These are phyloP conservation scores for Typhlomys cinereus DNA, from an alignment of 2,113 vertebrate species.

Conservation along the genomic window DNA sequence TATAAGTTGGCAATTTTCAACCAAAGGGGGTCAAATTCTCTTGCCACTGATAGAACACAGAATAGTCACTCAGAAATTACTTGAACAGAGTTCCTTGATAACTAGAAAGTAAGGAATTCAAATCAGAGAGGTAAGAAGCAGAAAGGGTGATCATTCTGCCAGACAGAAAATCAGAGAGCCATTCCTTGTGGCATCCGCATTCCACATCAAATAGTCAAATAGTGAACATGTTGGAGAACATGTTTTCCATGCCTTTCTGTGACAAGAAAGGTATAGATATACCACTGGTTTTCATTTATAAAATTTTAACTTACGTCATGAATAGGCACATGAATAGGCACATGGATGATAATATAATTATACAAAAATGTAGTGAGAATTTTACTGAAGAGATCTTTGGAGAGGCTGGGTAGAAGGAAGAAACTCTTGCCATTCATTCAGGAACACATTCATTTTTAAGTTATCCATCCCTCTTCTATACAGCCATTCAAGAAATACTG, in stretches of 20 bases:
- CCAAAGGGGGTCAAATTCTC: neutral
- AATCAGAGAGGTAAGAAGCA: neutral
- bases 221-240: neutral
- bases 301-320: neutral
- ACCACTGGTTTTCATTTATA: neutral
- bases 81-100: neutral
- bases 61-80: neutral
- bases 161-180: neutral
- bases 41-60: neutral
- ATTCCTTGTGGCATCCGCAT: neutral
- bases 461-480: neutral
- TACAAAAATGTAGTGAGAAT: neutral
- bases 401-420: neutral
- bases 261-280: neutral
- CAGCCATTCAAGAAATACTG: conserved; percentile 28
- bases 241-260: neutral
- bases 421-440: neutral
- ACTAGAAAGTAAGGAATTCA: neutral
- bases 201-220: neutral
- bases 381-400: neutral
- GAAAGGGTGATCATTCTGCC: neutral
- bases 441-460: conserved; percentile 5
- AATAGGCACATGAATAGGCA: neutral
- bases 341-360: neutral
- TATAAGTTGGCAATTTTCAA: too few species aligned